Evolutionary conservation across 1,140 invertebrate genomes (phyloP).

Genomic region (Teleopsis dalmanni): DNA sequence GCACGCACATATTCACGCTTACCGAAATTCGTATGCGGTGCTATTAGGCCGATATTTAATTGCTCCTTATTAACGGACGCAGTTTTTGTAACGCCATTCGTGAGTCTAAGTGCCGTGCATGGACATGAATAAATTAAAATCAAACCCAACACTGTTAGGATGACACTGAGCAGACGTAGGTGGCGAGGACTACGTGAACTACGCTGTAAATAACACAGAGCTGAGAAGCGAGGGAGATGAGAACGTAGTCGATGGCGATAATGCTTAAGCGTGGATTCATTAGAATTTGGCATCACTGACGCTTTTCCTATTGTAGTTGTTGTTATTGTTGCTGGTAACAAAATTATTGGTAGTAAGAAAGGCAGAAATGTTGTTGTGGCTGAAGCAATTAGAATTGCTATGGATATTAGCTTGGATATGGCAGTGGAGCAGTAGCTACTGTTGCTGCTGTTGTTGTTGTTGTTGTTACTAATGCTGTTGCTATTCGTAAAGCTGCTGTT

Average conservation of each 20-base stretch:
- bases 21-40: slow-evolving; percentile 51
- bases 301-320: not conserved
- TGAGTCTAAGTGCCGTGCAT: slow-evolving; percentile 22
- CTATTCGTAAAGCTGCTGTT: not conserved
- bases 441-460: slow-evolving; percentile 12
- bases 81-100: slow-evolving; percentile 26
- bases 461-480: not conserved
- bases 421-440: slow-evolving; percentile 4
- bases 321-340: not conserved
- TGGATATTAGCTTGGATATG: too few species aligned
- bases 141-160: slow-evolving; percentile 1
- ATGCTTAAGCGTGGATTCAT: not conserved
- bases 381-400: too few species aligned
- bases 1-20: slow-evolving; percentile 59
- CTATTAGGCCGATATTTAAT: slow-evolving; percentile 49
- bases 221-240: not conserved
- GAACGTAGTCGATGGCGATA: not conserved
- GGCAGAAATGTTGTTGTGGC: too few species aligned
- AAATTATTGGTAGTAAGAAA: too few species aligned
- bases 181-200: not conserved
- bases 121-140: slow-evolving; percentile 18
- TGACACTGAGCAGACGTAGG: not conserved
- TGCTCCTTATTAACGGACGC: slow-evolving; percentile 38
- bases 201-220: not conserved
- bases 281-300: not conserved